Evolutionary conservation across 2,797 vertebrate species (phyloP).

Genomic region (Macropus fuliginosus): DNA sequence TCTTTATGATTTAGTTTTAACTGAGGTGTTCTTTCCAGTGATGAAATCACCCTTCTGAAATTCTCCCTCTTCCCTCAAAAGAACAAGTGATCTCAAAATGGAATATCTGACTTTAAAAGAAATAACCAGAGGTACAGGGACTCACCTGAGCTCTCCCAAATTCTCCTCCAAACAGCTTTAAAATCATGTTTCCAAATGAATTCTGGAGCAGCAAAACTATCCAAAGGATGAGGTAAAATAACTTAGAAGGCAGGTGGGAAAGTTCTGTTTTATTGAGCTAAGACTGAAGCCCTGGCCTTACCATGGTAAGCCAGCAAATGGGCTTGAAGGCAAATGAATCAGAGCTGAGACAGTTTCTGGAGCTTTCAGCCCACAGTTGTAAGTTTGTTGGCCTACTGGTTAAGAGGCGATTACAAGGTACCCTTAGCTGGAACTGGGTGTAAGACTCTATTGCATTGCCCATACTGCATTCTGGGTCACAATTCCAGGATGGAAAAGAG

Average conservation of each 20-base stretch:
- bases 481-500: neutral
- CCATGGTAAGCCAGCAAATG: accelerated
- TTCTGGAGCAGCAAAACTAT: neutral
- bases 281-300: neutral
- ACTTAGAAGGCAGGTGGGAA: neutral
- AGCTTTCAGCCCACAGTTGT: neutral
- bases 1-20: neutral
- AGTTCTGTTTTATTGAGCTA: neutral
- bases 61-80: neutral
- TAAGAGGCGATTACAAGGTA: neutral
- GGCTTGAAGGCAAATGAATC: neutral
- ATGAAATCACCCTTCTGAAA: neutral
- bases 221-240: neutral
- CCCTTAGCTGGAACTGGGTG: neutral
- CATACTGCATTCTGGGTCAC: neutral
- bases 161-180: neutral
- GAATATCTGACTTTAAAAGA: neutral
- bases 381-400: neutral
- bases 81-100: neutral
- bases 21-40: neutral
- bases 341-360: neutral
- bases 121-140: neutral
- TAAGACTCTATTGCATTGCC: neutral
- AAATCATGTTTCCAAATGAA: neutral
- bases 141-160: neutral